Conservation (phyloP, 2,888 invertebrate species). For the Metacarcinus magister region DNA sequence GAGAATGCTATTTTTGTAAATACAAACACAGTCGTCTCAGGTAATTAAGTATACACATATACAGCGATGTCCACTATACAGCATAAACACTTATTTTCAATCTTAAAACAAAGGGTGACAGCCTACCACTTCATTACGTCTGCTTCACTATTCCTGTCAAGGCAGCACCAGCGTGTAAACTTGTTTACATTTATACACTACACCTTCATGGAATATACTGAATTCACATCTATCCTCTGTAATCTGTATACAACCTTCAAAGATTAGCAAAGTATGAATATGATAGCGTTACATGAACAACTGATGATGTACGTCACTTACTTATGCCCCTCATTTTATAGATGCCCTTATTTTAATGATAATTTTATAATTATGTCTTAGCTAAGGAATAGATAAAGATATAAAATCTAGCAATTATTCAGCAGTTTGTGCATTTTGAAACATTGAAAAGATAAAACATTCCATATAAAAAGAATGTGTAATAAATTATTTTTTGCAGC, state of each 20-base stretch:
- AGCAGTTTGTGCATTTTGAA: neutral
- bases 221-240: neutral
- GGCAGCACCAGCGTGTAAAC: neutral
- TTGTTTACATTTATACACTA: neutral
- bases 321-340: neutral
- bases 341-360: neutral
- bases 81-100: neutral
- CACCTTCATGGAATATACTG: neutral
- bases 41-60: neutral
- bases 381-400: slow-evolving; percentile 17
- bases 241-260: neutral
- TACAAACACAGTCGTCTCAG: neutral
- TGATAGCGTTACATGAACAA: neutral
- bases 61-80: neutral
- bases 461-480: slow-evolving; percentile 10
- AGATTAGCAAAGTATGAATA: neutral
- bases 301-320: neutral
- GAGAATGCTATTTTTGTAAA: neutral
- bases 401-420: slow-evolving; percentile 4
- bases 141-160: neutral
- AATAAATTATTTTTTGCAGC: neutral
- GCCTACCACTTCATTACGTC: neutral
- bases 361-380: neutral
- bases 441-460: neutral
- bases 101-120: neutral